These are phyloP conservation scores for Diaperis boleti DNA, from an alignment of 2,888 invertebrate genomes.

Conservation along the genomic window DNA sequence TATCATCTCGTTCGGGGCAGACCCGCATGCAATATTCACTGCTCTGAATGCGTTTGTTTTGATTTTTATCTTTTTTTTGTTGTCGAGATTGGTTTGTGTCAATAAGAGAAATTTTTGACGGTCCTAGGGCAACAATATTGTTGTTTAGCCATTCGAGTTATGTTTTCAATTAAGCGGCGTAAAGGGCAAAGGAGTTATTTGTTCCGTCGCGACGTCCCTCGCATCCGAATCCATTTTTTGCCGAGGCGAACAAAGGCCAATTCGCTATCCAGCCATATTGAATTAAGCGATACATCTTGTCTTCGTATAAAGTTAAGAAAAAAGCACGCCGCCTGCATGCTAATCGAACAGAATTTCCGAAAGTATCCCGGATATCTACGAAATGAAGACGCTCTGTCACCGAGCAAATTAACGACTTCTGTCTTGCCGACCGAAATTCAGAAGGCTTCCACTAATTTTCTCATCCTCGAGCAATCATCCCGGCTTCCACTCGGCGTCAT, in stretches of 20 bases:
- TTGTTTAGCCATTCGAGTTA: not conserved
- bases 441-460: slow-evolving; percentile 57
- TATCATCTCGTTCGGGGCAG: slow-evolving; percentile 42
- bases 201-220: not conserved
- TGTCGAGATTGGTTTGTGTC: not conserved
- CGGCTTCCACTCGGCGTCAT: slow-evolving; percentile 49
- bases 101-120: no score
- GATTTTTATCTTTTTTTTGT: slow-evolving; percentile 29
- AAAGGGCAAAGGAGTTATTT: not conserved
- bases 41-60: slow-evolving; percentile 31
- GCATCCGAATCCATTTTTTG: slow-evolving; percentile 9
- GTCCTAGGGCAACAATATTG: no score
- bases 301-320: slow-evolving; percentile 40
- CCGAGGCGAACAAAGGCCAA: slow-evolving; percentile 8
- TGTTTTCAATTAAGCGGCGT: slow-evolving; percentile 3
- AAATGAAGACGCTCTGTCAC: slow-evolving; percentile 38
- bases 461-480: slow-evolving; percentile 53
- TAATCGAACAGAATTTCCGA: slow-evolving; percentile 39
- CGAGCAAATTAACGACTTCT: slow-evolving; percentile 53
- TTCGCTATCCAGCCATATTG: slow-evolving; percentile 28
- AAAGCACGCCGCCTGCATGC: slow-evolving; percentile 43
- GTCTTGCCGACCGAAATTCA: slow-evolving; percentile 48
- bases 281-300: slow-evolving; percentile 41
- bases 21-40: slow-evolving; percentile 38
- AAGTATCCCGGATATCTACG: slow-evolving; percentile 29